Evolutionary conservation across 1,140 invertebrate species (phyloP), one percentile per base, ranked within the genome.

Genomic region (Philopotamus ludificatus): DNA sequence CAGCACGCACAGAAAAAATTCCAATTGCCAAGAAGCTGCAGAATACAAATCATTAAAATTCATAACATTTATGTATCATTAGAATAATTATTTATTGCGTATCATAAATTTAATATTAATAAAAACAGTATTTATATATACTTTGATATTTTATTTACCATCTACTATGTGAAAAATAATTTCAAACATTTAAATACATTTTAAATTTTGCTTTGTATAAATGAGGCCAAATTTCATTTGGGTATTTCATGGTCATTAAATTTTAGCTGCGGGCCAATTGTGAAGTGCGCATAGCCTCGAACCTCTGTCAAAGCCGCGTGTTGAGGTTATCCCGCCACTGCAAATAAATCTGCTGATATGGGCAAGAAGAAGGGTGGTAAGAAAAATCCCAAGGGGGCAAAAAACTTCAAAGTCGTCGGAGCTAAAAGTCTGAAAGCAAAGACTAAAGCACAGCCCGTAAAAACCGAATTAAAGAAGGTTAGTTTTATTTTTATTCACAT

Each of bases 321-420:
- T 49, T 16, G 18, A 23, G 22, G 50, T 21, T 23, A 21, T 21
- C 12, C n/a, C 20, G 3, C 22, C 15, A 21, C 15, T n/a, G 20
- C 42, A 25, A n/a, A 57, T 15, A 55, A 18, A 45, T n/a, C n/a
- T n/a, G n/a, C n/a, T 20, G 23, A 57, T 42, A 70, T 70, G 68
- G 68, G 63, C 9, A 69, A 69, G 59, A 64, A 67, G 51, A 66
- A 60, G 64, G 60, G 68, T 18, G 68, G 44, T 16, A 63, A 64
- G 34, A 69, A 70, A 55, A 22, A 1, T 9, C 28, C 50, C 39
- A 69, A 65, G 44, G 54, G n/a, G 3, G 34, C 25, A 12, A 70
- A 70, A 45, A 70, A 70, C 39, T 70, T 70, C 64, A 70, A 70
- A 58, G 68, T 70, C 23, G 68, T 70, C 8, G 68, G 64, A 12